Evolutionary conservation across 2,797 vertebrate genomes (phyloP).

Genomic region (Sylvilagus floridanus): DNA sequence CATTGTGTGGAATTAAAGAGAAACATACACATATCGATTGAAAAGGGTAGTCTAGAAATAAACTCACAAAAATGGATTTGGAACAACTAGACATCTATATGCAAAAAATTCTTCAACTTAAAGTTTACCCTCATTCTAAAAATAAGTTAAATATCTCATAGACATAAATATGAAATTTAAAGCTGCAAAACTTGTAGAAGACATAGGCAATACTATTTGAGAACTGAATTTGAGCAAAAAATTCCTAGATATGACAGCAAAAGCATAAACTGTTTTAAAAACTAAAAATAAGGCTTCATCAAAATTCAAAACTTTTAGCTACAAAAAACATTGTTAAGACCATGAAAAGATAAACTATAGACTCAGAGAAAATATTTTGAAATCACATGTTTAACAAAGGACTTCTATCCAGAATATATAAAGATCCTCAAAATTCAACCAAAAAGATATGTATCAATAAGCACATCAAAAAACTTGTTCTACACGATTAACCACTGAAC

Average conservation of each 20-base stretch:
- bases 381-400: conserved; percentile 46
- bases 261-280: not conserved
- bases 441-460: not conserved
- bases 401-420: conserved; percentile 6
- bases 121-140: not conserved
- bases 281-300: not conserved
- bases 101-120: not conserved
- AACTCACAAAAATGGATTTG: not conserved
- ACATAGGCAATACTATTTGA: not conserved
- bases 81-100: not conserved
- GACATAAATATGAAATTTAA: not conserved
- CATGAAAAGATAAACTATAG: conserved; percentile 15
- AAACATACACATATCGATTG: not conserved
- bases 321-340: not conserved
- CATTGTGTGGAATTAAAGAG: not conserved
- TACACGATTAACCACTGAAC: not conserved
- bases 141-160: conserved; percentile 23
- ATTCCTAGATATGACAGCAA: not conserved
- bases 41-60: conserved; percentile 21
- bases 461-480: not conserved
- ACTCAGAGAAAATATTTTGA: conserved; percentile 36
- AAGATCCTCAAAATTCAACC: not conserved
- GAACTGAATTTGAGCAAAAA: not conserved
- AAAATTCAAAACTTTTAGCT: not conserved
- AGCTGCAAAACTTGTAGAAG: not conserved